phyloP scores from a whole-genome alignment of 2,113 vertebrate species.

The Delphinus delphis region DNA sequence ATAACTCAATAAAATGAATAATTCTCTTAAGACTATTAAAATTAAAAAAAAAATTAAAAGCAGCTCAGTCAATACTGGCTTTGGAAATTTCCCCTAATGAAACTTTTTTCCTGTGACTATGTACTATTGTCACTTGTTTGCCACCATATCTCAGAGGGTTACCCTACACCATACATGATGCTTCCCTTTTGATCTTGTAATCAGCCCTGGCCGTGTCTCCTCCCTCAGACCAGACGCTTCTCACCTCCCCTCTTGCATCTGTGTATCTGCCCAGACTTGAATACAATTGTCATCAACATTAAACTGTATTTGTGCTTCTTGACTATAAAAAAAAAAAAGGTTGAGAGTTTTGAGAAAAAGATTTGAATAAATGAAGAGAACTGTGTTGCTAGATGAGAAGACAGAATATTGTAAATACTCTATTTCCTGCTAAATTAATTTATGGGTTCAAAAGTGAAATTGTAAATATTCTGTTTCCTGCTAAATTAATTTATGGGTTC shows the following conservation, averaged over 20 bases:
- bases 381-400: not conserved
- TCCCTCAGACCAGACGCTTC: not conserved
- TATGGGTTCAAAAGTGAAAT: not conserved
- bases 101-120: too few relatives aligned
- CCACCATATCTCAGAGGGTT: not conserved
- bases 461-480: not conserved
- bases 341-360: not conserved
- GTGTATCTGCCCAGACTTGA: not conserved
- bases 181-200: not conserved
- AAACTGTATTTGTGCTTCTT: not conserved
- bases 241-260: not conserved
- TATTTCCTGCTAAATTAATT: not conserved
- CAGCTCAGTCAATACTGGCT: not conserved
- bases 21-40: not conserved
- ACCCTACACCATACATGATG: not conserved
- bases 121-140: not conserved
- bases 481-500: not conserved
- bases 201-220: not conserved
- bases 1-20: not conserved
- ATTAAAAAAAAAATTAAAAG: not conserved
- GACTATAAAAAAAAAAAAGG: not conserved
- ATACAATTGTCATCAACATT: too few relatives aligned
- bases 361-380: slow-evolving; percentile 19
- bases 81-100: not conserved
- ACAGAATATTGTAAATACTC: not conserved